Conservation (phyloP, 2,113 vertebrate genomes). For the Leuciscus idus region DNA sequence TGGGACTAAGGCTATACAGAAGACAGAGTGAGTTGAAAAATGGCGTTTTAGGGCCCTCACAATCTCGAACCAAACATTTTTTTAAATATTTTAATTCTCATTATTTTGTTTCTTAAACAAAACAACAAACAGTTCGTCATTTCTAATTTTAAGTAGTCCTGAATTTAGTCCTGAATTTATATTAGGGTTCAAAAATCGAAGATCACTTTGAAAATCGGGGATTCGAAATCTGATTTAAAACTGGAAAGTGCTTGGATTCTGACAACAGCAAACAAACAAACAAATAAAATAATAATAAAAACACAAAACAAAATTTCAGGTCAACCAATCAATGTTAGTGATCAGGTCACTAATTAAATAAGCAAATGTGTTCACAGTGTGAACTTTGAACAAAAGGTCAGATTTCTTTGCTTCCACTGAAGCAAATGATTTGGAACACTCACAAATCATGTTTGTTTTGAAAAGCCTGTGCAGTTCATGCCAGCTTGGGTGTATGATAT, state of each 20-base stretch:
- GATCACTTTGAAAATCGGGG: not conserved
- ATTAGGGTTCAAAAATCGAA: not conserved
- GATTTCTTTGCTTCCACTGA: constrained; percentile 1
- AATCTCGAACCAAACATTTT: too few species aligned
- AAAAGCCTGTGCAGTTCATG: constrained; percentile 14
- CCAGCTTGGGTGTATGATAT: not conserved
- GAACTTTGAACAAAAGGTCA: not conserved
- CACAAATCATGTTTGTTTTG: constrained; percentile 18
- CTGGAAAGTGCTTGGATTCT: not conserved
- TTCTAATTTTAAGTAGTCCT: too few species aligned
- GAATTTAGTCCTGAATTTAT: not conserved
- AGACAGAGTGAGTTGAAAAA: too few species aligned
- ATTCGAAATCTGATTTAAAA: not conserved
- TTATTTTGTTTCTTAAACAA: too few species aligned
- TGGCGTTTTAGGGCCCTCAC: too few species aligned
- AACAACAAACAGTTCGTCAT: too few species aligned
- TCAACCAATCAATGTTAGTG: too few species aligned
- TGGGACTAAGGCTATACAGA: too few species aligned
- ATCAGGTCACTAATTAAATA: not conserved
- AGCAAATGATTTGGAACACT: not conserved
- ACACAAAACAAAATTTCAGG: not conserved
- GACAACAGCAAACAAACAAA: not conserved
- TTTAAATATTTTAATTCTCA: too few species aligned
- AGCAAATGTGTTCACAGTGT: not conserved
- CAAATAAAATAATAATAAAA: not conserved